Evolutionary conservation across 30 jellyfish, hydroid and myxozoan genomes (phyloP).

Genomic region (Chironex yamaguchii): DNA sequence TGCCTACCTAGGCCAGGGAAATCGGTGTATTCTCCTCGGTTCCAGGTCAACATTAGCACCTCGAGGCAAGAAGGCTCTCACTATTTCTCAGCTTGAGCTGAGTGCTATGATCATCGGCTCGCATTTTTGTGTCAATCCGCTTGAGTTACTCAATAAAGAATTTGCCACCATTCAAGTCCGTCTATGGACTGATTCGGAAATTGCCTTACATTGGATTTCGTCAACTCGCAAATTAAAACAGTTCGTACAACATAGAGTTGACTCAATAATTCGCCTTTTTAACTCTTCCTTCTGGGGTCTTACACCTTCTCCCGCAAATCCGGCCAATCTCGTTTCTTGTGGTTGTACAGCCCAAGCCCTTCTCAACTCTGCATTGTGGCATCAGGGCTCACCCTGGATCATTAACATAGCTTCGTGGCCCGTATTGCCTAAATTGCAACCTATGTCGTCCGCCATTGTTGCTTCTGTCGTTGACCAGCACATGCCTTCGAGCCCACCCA

Average conservation of each 20-base stretch:
- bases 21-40: conserved; percentile 6
- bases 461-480: conserved; percentile 32
- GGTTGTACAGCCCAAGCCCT: conserved; percentile 29
- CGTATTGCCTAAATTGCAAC: conserved; percentile 41
- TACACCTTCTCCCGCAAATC: conserved; percentile 24
- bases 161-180: conserved; percentile 1
- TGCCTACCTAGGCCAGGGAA: conserved; percentile 35
- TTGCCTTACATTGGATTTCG: conserved; percentile 17
- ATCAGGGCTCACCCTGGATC: conserved; percentile 22
- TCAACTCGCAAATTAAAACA: conserved; percentile 27
- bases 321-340: conserved; percentile 8
- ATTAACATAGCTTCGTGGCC: conserved; percentile 30
- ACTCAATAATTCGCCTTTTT: not conserved
- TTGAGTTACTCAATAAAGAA: not conserved
- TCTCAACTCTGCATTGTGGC: conserved; percentile 3
- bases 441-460: not conserved
- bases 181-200: conserved; percentile 45
- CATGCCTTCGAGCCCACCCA: not conserved
- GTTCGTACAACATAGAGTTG: conserved; percentile 31
- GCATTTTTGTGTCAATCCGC: not conserved
- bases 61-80: not conserved
- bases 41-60: conserved; percentile 17
- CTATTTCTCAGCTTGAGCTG: conserved; percentile 18
- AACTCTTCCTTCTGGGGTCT: conserved; percentile 38
- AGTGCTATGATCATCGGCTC: conserved; percentile 37